phyloP scores from a whole-genome alignment of 2,113 vertebrate genomes.

The Corythornis madagascariensis region DNA sequence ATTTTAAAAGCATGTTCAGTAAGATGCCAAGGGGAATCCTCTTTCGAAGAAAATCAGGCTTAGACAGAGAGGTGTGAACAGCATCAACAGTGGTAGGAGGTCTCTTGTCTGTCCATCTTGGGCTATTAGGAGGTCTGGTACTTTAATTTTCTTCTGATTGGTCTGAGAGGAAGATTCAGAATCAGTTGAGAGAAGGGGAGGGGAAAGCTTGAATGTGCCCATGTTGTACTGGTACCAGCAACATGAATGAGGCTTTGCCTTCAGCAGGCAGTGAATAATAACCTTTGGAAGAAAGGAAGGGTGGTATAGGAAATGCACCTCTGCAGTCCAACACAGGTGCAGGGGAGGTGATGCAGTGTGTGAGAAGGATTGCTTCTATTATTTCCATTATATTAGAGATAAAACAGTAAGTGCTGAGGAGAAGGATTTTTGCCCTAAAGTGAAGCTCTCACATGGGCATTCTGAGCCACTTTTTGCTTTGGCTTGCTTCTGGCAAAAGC shows the following conservation, averaged over 20 bases:
- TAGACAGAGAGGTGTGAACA: not conserved
- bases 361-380: not conserved
- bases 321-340: fast-evolving
- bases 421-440: fast-evolving
- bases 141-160: not conserved
- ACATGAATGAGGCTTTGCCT: not conserved
- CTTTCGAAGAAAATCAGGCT: not conserved
- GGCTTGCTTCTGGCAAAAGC: not conserved
- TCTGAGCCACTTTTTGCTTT: not conserved
- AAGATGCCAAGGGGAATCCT: not conserved
- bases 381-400: not conserved
- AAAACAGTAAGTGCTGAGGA: not conserved
- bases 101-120: not conserved
- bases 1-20: not conserved
- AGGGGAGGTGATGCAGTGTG: not conserved
- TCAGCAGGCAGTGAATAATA: not conserved
- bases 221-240: not conserved
- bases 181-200: not conserved
- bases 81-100: not conserved
- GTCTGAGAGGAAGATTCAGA: not conserved
- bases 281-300: not conserved
- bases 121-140: not conserved
- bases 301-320: not conserved
- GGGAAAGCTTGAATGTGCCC: not conserved
- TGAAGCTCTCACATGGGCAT: not conserved